Base-by-base conservation (phyloP, 2,888 invertebrate genomes). In the Mimas tiliae region DNA sequence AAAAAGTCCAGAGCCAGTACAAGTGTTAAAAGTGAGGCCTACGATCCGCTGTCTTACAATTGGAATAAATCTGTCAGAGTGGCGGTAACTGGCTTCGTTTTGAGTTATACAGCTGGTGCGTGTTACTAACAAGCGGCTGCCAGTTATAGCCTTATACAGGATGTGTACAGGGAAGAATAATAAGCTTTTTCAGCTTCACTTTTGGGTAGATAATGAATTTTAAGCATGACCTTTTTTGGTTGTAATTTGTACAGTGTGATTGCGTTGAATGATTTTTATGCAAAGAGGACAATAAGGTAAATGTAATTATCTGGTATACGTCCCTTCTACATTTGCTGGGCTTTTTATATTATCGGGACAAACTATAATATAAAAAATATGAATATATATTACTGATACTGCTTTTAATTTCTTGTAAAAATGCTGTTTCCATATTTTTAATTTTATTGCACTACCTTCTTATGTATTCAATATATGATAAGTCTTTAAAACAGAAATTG, bases 41-140 rank as follows among this genome's bases (percentile, higher is more conserved):
- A 64, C 66, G 65, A 66, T 47, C 7, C 67, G 53, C 53, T 50
- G 68, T 64, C 66, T 67, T 63, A 34, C 65, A 63, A 51, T 68
- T 71, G 66, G 71, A 73, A 77, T 81, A 80, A 80, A 80, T 81
- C 80, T 78, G 78, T 79, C 78, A 72, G 48, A n/a, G 48, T 71
- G 14, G 64, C 66, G 63, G 74, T 75, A 78, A 77, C 78, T 74
- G 75, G 76, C 76, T 64, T 65, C 70, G 72, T 77, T 83, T 85
- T 85, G 84, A 86, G 78, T 85, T 84, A 84, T 84, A 76, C 77
- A 65, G 72, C 69, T 62, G 67, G 67, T 67, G 65, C 69, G 70
- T 65, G 48, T 21, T 51, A 62, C 80, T 85, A 85, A 85, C 84
- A 83, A 85, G 83, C 75, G 70, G 63, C 70, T 65, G 69, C 73